These are phyloP conservation scores for Drosophila paracracens DNA, from an alignment of 2,888 invertebrate species.

Conservation along the genomic window DNA sequence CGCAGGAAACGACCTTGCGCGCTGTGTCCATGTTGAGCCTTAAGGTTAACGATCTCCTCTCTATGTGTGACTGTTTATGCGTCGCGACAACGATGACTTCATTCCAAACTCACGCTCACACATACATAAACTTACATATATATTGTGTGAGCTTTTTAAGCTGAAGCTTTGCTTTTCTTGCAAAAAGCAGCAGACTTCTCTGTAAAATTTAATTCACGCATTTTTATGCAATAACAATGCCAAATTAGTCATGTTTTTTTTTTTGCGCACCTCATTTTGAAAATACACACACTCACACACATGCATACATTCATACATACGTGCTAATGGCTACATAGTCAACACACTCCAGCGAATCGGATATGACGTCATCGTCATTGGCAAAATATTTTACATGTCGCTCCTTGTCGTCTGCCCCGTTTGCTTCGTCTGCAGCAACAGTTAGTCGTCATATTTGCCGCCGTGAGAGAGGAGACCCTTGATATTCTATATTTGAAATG, in stretches of 20 bases:
- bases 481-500: conserved; percentile 83
- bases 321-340: conserved; percentile 66
- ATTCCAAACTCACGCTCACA: conserved; percentile 52
- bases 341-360: conserved; percentile 56
- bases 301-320: conserved; percentile 21
- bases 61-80: conserved; percentile 45
- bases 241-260: conserved; percentile 71
- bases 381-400: conserved; percentile 35
- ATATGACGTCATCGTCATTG: conserved; percentile 81
- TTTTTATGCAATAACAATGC: conserved; percentile 75
- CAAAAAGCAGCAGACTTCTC: conserved; percentile 21
- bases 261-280: conserved; percentile 46
- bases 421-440: conserved; percentile 46
- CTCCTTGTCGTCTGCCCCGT: conserved; percentile 10
- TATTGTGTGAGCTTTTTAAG: conserved; percentile 46
- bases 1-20: conserved; percentile 83
- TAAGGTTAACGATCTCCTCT: conserved; percentile 85
- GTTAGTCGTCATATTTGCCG: conserved; percentile 51
- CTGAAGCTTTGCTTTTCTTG: conserved; percentile 49
- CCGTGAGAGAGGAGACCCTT: conserved; percentile 72
- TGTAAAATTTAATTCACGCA: conserved; percentile 38
- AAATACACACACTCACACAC: conserved; percentile 5
- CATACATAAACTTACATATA: conserved; percentile 2
- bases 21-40: conserved; percentile 76
- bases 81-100: conserved; percentile 70